Evolutionary conservation across 37 sponge, comb jelly and placozoan species (phyloP).

Genomic region (Bolinopsis microptera): DNA sequence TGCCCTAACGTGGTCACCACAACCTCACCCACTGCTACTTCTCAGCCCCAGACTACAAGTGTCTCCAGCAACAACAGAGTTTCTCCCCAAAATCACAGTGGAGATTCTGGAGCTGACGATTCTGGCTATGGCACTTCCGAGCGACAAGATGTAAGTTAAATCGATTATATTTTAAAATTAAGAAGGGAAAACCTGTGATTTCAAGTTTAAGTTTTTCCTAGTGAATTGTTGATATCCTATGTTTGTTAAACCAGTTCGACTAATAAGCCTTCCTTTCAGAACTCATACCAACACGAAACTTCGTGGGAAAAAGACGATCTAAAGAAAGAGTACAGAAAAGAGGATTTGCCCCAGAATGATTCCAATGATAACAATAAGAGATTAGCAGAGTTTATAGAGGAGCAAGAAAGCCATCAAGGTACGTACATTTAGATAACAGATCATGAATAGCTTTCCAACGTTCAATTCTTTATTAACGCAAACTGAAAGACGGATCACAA

Average conservation of each 20-base stretch:
- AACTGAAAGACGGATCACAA: too few relatives aligned
- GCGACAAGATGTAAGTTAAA: not conserved
- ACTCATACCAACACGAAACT: not conserved
- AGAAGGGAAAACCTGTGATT: too few relatives aligned
- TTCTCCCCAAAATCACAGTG: conserved; percentile 27
- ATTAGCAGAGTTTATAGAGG: conserved; percentile 5
- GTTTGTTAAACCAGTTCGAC: too few relatives aligned
- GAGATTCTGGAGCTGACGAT: conserved; percentile 51
- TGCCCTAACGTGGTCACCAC: not conserved
- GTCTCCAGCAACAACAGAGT: not conserved
- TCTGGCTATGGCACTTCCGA: conserved; percentile 46
- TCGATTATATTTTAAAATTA: too few relatives aligned
- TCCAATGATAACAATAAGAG: conserved; percentile 8
- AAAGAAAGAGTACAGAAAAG: not conserved
- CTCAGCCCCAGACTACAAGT: not conserved
- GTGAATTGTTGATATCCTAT: too few relatives aligned
- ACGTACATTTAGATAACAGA: too few relatives aligned
- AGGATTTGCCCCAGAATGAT: not conserved
- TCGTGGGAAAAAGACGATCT: not conserved
- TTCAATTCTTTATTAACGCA: not conserved
- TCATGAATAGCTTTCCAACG: too few relatives aligned
- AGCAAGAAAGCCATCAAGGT: not conserved
- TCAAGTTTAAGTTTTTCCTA: too few relatives aligned
- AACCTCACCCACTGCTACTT: not conserved
- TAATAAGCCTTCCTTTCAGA: too few relatives aligned